Percentiles rank a stretch among this genome's conserved stretches.
phyloP scores from a whole-genome alignment of 2,797 vertebrate genomes.

The Helicolenus hilgendorfi region DNA sequence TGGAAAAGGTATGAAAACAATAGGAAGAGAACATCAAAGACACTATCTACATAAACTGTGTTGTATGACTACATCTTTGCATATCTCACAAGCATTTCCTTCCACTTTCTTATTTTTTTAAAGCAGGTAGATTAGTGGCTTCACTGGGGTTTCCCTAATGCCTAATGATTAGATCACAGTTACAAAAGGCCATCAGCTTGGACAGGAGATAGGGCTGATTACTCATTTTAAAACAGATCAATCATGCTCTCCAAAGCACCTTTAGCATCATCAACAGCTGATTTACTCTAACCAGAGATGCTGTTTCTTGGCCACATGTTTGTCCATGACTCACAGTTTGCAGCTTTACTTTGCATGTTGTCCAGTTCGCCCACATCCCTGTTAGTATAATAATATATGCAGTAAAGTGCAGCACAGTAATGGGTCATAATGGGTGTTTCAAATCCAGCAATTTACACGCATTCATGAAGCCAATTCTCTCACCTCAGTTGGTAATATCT shows the following conservation, averaged over 20 bases:
- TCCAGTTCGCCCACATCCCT: not conserved
- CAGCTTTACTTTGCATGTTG: not conserved
- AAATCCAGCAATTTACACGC: not conserved
- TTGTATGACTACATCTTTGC: not conserved
- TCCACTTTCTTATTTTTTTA: not conserved
- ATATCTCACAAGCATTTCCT: not conserved
- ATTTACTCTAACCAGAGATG: constrained; percentile 16
- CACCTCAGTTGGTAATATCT: not conserved
- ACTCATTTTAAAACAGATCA: constrained; percentile 2
- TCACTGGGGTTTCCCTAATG: not conserved
- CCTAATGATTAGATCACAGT: constrained; percentile 57
- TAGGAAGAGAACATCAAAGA: not conserved
- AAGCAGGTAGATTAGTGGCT: not conserved
- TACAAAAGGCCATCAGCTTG: constrained; percentile 1
- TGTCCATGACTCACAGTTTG: not conserved
- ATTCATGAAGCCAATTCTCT: not conserved
- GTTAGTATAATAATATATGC: not conserved
- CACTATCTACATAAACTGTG: not conserved
- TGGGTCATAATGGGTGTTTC: not conserved
- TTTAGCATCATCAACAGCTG: constrained; percentile 1
- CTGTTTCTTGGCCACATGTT: not conserved
- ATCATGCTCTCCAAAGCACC: not conserved
- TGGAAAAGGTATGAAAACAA: not conserved
- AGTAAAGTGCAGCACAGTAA: not conserved
- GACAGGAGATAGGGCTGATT: constrained; percentile 1